phyloP scores from a whole-genome alignment of 2,888 invertebrate genomes.

The Polydesmus complanatus region DNA sequence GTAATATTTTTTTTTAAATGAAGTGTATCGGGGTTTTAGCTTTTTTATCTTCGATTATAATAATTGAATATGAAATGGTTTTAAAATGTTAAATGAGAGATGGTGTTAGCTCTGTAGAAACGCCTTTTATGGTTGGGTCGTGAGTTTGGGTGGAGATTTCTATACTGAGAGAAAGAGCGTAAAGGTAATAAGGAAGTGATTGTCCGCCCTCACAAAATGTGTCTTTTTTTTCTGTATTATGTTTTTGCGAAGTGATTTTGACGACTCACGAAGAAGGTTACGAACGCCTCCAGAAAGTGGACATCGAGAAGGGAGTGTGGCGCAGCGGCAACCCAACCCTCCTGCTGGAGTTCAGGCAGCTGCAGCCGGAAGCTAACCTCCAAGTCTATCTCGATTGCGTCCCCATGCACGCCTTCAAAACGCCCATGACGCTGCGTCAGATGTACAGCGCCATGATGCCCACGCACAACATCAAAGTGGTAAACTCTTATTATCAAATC shows the following conservation, averaged over 20 bases:
- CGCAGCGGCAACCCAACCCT: constrained; percentile 11
- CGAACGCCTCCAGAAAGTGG: constrained; percentile 11
- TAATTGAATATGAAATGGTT: too few species aligned
- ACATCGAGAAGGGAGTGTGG: constrained; percentile 14
- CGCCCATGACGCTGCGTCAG: constrained; percentile 9
- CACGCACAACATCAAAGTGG: constrained; percentile 9
- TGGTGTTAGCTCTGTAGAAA: neutral
- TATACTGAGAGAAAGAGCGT: too few species aligned
- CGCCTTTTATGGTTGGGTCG: neutral
- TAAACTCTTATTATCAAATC: too few species aligned
- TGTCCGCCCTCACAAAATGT: too few species aligned
- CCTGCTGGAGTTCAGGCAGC: constrained; percentile 12
- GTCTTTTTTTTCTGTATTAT: neutral
- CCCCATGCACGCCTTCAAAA: constrained; percentile 8
- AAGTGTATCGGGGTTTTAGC: too few species aligned
- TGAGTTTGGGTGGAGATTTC: neutral
- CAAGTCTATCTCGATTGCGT: constrained; percentile 13
- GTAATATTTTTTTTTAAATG: too few species aligned
- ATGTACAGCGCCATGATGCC: constrained; percentile 10
- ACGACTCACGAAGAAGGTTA: constrained; percentile 10
- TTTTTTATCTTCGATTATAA: too few species aligned
- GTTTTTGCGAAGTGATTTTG: constrained; percentile 6
- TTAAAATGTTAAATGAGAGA: too few species aligned
- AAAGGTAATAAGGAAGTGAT: too few species aligned
- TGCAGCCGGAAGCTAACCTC: constrained; percentile 7